These are phyloP conservation scores for Anser cygnoides DNA, from an alignment of 2,113 vertebrate genomes.

Conservation along the genomic window DNA sequence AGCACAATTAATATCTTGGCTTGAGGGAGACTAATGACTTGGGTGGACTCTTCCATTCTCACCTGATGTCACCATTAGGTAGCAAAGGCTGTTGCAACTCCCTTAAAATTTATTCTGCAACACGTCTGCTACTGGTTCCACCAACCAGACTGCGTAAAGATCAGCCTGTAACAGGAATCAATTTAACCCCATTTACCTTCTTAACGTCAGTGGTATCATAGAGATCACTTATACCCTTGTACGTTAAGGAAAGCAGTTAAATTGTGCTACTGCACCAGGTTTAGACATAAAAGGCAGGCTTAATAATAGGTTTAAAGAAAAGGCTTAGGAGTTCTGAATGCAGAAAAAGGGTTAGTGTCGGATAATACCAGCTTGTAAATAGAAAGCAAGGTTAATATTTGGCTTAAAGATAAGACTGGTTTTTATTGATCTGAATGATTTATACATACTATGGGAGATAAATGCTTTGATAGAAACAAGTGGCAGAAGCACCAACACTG, in stretches of 20 bases:
- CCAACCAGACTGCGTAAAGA: neutral
- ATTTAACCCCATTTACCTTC: conserved; percentile 16
- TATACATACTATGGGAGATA: neutral
- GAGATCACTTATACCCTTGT: neutral
- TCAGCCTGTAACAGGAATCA: conserved; percentile 4
- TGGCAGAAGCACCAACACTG: neutral
- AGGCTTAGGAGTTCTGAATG: neutral
- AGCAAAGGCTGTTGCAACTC: neutral
- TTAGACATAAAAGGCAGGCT: conserved; percentile 40
- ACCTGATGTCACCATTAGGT: neutral
- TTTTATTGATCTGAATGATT: neutral
- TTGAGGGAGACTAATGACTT: neutral
- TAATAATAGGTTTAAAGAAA: conserved; percentile 35
- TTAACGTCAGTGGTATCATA: neutral
- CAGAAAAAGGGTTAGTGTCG: neutral
- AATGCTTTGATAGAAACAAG: neutral
- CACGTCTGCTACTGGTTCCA: neutral
- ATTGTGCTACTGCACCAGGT: neutral
- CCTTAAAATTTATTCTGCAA: neutral
- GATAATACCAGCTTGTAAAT: neutral
- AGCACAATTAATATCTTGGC: neutral
- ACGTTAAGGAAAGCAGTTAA: conserved; percentile 41
- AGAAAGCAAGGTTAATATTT: conserved; percentile 16
- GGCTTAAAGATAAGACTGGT: neutral
- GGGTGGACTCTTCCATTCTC: neutral